phyloP scores from a whole-genome alignment of 2,113 vertebrate genomes.

The Ellobius talpinus region DNA sequence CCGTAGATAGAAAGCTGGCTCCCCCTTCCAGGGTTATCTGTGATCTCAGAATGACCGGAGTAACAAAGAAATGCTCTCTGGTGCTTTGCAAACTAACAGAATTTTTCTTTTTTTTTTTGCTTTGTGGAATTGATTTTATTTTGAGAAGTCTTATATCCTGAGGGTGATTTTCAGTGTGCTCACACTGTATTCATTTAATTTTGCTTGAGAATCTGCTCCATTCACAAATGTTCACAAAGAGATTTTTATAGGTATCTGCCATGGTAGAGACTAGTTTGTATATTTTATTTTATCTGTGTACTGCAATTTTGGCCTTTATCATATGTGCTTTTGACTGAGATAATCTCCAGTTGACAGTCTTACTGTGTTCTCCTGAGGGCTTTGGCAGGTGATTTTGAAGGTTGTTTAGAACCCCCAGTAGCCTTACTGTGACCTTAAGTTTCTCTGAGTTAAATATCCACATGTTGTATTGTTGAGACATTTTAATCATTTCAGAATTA shows the following conservation, averaged over 20 bases:
- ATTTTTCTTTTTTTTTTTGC: conserved; percentile 33
- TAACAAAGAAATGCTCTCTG: neutral
- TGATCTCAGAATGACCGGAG: neutral
- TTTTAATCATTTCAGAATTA: conserved; percentile 11
- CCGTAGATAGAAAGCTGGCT: neutral
- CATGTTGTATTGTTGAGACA: neutral
- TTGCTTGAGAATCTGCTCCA: accelerated
- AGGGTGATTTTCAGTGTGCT: neutral
- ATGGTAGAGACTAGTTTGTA: neutral
- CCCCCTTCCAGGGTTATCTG: neutral
- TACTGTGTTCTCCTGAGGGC: neutral
- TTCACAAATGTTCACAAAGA: conserved; percentile 21
- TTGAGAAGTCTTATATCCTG: conserved; percentile 17
- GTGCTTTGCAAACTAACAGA: neutral
- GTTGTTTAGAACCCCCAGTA: neutral
- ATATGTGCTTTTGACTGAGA: neutral
- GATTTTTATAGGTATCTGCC: neutral
- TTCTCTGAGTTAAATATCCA: neutral
- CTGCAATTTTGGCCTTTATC: conserved; percentile 18
- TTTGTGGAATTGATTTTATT: conserved; percentile 49
- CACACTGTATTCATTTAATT: neutral
- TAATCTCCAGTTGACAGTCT: neutral
- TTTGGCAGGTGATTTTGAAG: neutral
- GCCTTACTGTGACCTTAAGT: neutral
- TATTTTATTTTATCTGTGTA: neutral